Evolutionary conservation across 2,113 vertebrate genomes (phyloP).

Genomic region (Struthidea cinerea): DNA sequence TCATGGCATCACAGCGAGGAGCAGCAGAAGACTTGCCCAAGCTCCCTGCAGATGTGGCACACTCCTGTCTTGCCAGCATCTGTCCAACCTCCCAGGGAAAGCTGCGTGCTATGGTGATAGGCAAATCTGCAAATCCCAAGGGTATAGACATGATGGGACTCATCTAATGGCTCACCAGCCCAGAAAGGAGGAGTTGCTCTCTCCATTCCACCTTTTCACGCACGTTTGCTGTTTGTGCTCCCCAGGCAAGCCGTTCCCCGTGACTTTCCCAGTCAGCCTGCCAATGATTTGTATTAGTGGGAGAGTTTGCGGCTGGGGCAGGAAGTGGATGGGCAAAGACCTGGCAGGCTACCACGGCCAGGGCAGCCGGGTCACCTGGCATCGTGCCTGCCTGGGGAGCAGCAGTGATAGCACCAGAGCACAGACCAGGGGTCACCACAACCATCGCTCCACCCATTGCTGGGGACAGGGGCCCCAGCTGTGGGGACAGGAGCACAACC

Average conservation of each 20-base stretch:
- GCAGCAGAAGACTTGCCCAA: not conserved
- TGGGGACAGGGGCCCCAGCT: not conserved
- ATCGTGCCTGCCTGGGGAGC: rapidly evolving
- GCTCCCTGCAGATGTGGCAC: not conserved
- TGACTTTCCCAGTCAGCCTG: not conserved
- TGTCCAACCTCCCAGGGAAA: not conserved
- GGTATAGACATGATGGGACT: not conserved
- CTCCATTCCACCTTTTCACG: not conserved
- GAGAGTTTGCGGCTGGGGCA: not conserved
- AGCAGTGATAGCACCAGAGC: not conserved
- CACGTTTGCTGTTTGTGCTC: not conserved
- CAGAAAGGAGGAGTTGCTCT: not conserved
- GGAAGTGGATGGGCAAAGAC: not conserved
- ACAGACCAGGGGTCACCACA: rapidly evolving
- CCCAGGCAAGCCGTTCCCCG: not conserved
- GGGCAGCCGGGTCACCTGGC: not conserved
- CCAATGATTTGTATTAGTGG: not conserved
- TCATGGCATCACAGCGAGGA: not conserved
- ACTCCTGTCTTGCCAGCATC: not conserved
- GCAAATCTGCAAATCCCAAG: not conserved
- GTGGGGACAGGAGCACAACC: not conserved
- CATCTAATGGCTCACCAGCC: not conserved
- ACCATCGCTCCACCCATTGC: rapidly evolving
- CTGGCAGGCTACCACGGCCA: not conserved
- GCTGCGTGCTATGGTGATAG: no score